A percentile compares a stretch with the other conserved stretches of the same genome.
Evolutionary conservation across 2,113 vertebrate genomes (phyloP).

Genomic region (Heloderma charlesbogerti): DNA sequence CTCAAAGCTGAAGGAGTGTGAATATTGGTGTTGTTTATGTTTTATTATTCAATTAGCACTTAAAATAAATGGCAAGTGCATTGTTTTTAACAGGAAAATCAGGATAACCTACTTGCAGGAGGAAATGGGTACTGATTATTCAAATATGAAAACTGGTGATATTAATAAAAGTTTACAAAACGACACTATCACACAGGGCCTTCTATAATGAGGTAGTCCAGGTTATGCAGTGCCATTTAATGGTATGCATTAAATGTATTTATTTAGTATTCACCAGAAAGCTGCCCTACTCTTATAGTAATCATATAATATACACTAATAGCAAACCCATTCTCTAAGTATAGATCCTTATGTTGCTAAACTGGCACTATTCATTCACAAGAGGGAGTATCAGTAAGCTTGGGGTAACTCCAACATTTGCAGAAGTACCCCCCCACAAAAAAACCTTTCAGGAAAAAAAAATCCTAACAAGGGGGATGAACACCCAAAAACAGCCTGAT

Average conservation of each 20-base stretch:
- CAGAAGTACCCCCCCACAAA: no score
- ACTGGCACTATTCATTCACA: neutral
- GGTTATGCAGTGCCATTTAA: neutral
- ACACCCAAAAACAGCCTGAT: neutral
- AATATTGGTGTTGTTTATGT: neutral
- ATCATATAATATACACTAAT: neutral
- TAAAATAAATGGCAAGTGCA: constrained; percentile 5
- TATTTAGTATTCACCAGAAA: neutral
- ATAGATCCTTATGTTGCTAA: neutral
- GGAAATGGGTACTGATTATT: constrained; percentile 16
- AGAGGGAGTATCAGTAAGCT: neutral
- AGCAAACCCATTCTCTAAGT: neutral
- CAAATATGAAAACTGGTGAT: constrained; percentile 16
- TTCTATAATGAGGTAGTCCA: neutral
- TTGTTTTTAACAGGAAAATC: neutral
- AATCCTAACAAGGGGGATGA: no score
- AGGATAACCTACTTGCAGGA: constrained; percentile 10
- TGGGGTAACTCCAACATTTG: neutral
- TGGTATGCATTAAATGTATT: neutral
- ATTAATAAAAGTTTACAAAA: neutral
- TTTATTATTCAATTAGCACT: constrained; percentile 34
- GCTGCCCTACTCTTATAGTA: neutral
- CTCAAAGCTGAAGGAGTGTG: neutral
- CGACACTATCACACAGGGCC: neutral
- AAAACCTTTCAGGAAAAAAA: neutral